Percentiles rank a stretch among this genome's conserved stretches.
Conservation (phyloP, 2,888 invertebrate genomes). For the Drosophila paramelanica region DNA sequence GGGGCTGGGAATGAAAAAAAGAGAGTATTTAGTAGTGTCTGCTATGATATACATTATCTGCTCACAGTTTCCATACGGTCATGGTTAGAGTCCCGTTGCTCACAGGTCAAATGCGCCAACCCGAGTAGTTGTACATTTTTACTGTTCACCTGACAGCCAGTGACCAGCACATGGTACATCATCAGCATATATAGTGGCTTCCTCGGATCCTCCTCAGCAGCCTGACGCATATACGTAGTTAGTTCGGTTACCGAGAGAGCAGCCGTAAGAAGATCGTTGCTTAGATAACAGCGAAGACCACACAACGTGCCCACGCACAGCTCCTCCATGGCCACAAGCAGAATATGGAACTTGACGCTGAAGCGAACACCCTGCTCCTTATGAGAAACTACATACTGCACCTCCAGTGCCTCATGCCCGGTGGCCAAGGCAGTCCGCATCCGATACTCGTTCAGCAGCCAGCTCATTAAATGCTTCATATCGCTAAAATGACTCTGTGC, state of each 20-base stretch:
- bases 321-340: slow-evolving; percentile 46
- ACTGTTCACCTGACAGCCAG: slow-evolving; percentile 24
- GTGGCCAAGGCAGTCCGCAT: slow-evolving; percentile 16
- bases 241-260: slow-evolving; percentile 23
- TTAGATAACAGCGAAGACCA: slow-evolving; percentile 38
- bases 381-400: slow-evolving; percentile 28
- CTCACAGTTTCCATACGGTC: slow-evolving; percentile 12
- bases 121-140: slow-evolving; percentile 34
- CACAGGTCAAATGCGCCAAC: slow-evolving; percentile 33
- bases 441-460: slow-evolving; percentile 46
- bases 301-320: slow-evolving; percentile 24
- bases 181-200: slow-evolving; percentile 30
- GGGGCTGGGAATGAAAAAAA: neutral
- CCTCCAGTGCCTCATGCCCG: slow-evolving; percentile 41
- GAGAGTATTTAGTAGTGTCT: too few species aligned
- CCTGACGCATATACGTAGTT: slow-evolving; percentile 28
- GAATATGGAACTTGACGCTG: slow-evolving; percentile 33
- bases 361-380: slow-evolving; percentile 14
- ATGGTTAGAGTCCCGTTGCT: slow-evolving; percentile 1
- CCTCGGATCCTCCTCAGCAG: neutral
- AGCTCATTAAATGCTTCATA: slow-evolving; percentile 28
- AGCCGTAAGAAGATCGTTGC: slow-evolving; percentile 31
- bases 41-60: neutral
- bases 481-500: slow-evolving; percentile 24
- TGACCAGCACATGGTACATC: slow-evolving; percentile 30